Conservation (phyloP, 2,113 vertebrate species). For the Charadrius vociferus region DNA sequence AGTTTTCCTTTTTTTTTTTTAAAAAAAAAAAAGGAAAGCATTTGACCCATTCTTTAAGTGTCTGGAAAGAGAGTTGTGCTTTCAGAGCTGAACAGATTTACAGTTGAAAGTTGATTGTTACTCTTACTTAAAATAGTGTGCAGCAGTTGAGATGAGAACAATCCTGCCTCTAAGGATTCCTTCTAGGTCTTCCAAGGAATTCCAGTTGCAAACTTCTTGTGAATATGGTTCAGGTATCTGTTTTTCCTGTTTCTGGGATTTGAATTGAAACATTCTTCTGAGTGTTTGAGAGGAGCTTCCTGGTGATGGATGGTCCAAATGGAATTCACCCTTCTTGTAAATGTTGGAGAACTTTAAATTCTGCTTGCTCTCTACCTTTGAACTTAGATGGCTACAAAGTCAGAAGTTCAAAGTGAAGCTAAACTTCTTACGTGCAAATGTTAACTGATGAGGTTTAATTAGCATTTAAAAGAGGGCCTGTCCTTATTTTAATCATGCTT, state of each 20-base stretch:
- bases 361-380: conserved; percentile 24
- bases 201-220: neutral
- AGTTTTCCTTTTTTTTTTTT: neutral
- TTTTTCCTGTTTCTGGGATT: neutral
- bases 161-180: neutral
- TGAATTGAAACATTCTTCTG: conserved; percentile 1
- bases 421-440: neutral
- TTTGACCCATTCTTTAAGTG: neutral
- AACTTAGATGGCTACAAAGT: conserved; percentile 8
- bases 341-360: conserved; percentile 19
- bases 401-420: neutral
- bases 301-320: neutral
- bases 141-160: neutral
- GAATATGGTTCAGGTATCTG: neutral
- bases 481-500: neutral
- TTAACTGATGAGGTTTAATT: neutral
- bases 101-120: neutral
- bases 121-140: neutral
- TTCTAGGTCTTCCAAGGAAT: neutral
- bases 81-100: neutral
- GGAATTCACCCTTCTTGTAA: neutral
- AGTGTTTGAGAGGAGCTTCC: neutral
- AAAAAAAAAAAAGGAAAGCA: neutral
- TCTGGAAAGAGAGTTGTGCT: neutral
- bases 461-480: neutral